Evolutionary conservation across 2,113 vertebrate species (phyloP).

Genomic region (Notarius lentiginosus): DNA sequence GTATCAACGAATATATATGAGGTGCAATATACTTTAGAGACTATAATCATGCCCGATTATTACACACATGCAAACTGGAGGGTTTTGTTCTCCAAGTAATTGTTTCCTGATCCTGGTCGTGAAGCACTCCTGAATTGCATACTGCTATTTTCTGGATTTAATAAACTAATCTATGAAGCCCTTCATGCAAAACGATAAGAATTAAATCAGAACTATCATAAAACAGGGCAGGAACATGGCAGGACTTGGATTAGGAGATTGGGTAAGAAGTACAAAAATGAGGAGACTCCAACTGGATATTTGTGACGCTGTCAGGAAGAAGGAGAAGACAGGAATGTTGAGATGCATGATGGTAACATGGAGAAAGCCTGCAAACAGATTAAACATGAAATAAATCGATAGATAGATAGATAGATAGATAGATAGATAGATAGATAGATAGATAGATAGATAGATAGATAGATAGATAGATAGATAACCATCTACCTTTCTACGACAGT

Average conservation of each 20-base stretch:
- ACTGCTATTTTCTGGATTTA: not conserved
- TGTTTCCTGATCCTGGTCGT: not conserved
- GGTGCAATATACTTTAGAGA: conserved; percentile 15
- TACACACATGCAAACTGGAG: conserved; percentile 34
- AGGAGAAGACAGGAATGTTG: conserved; percentile 1
- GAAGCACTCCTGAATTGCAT: not conserved
- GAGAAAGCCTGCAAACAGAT: conserved; percentile 15
- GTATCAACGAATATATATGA: conserved; percentile 12
- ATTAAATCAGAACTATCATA: not conserved
- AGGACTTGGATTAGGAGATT: not conserved
- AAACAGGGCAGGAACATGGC: not conserved
- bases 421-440: not conserved
- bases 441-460: not conserved
- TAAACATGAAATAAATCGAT: not conserved
- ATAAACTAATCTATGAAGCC: not conserved
- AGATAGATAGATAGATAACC: not conserved
- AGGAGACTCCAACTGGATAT: conserved; percentile 9
- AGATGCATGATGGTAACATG: not conserved
- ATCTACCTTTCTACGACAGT: not conserved
- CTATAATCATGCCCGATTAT: conserved; percentile 21
- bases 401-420: not conserved
- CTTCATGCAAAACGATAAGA: not conserved
- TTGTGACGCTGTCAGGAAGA: not conserved
- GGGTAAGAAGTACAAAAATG: conserved; percentile 11
- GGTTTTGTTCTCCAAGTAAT: not conserved